phyloP scores from a whole-genome alignment of 2,797 vertebrate species.

The Rhincodon typus region DNA sequence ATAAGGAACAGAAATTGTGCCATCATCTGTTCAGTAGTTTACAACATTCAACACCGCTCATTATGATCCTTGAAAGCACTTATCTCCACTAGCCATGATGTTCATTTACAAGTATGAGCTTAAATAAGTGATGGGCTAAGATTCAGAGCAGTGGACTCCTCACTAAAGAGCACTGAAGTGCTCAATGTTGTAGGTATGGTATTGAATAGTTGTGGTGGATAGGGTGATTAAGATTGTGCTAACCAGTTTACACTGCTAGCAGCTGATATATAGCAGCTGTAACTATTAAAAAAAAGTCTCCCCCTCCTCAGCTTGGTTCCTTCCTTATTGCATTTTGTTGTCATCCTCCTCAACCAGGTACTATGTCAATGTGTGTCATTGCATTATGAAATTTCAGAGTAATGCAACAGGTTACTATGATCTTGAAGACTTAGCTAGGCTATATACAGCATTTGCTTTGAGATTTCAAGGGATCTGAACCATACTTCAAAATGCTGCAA shows the following conservation, averaged over 20 bases:
- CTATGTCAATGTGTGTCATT: background rate
- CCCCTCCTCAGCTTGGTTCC: background rate
- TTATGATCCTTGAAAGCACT: background rate
- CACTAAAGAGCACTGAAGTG: too few species aligned
- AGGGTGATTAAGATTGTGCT: background rate
- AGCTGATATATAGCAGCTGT: background rate
- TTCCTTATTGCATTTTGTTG: background rate
- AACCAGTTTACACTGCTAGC: background rate
- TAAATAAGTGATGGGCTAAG: background rate
- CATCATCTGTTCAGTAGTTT: background rate
- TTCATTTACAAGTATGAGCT: background rate
- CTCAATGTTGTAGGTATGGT: background rate
- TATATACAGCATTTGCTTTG: background rate
- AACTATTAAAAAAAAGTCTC: background rate
- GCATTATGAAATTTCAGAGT: background rate
- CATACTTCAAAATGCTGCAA: background rate
- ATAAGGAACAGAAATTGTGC: background rate
- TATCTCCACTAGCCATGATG: background rate
- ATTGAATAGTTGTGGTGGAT: background rate
- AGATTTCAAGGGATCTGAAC: background rate
- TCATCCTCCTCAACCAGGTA: background rate
- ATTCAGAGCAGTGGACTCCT: background rate
- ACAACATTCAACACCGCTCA: background rate
- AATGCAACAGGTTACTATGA: background rate
- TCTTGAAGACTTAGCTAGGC: background rate